Base-by-base conservation (phyloP, 2,888 invertebrate genomes). In the Trachelus iudaicus region DNA sequence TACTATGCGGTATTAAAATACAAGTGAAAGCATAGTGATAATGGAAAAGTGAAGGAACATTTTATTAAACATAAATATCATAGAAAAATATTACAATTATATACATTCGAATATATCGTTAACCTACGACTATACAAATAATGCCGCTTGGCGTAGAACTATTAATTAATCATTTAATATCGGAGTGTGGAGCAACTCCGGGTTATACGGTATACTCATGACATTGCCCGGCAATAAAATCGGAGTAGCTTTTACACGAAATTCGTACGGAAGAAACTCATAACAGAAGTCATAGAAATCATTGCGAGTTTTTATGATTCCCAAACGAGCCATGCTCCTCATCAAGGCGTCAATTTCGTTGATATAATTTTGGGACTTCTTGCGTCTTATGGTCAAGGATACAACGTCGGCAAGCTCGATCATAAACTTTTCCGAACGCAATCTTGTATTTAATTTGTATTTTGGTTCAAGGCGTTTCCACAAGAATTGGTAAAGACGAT, bases 221-320 rank as follows among this genome's bases (percentile, higher is more conserved):
- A 75, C 71, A 69, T 89, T 90, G 0, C 90, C 90, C 0, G 91
- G 90, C 30, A 88, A 31, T 23, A 85, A 11, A 81, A 90, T 91
- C 0, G 91, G 91, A 6, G 86, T 79, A 0, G 81, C 88, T 77
- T 91, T 91, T 4, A 81, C 31, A 6, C 89, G 87, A 77, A 91
- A 87, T 0, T 86, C 84, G 33, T 87, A 87, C 1, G 91, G 91
- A 40, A 91, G 76, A 79, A 83, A 91, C 0, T 91, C 86, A 4
- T 82, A 79, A 37, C 88, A 90, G 73, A 91, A 91, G 33, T 82
- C 71, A 75, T 89, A 84, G 80, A 91, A 91, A 68, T 91, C 90
- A 11, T 83, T 79, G 11, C 86, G 85, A 0, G 84, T 88, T 69
- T 75, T 40, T 2, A 91, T 84, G 33, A 91, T 87, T 3, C 78